A percentile compares a stretch with the other conserved stretches of the same genome.
Evolutionary conservation across 64 coral and sea anemone species (phyloP).

Genomic region (Acropora tenuis): DNA sequence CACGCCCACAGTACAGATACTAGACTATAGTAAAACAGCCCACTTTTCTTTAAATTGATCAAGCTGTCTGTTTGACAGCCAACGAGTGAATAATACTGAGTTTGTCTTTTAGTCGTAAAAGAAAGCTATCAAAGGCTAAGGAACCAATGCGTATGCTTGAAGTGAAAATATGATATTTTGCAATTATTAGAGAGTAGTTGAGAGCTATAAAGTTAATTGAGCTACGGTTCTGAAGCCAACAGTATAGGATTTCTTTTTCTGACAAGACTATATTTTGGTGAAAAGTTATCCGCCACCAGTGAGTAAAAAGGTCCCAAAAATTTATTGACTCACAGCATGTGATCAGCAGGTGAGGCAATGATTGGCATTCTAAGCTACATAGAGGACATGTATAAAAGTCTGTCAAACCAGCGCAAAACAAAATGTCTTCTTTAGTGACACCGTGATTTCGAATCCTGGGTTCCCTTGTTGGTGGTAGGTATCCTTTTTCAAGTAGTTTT

Average conservation of each 20-base stretch:
- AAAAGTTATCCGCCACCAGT: not conserved
- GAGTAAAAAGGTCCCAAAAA: not conserved
- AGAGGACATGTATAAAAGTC: not conserved
- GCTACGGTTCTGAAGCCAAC: too few relatives aligned
- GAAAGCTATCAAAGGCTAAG: too few relatives aligned
- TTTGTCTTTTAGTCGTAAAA: too few relatives aligned
- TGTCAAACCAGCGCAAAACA: not conserved
- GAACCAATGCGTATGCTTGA: too few relatives aligned
- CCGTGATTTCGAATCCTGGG: not conserved
- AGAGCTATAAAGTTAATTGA: not conserved
- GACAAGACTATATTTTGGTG: not conserved
- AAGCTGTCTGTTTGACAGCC: not conserved
- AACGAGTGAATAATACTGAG: too few relatives aligned
- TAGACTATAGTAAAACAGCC: not conserved
- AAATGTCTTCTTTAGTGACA: not conserved
- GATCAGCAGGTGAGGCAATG: not conserved
- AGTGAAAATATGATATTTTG: not conserved
- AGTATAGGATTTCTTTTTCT: too few relatives aligned
- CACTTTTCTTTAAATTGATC: not conserved
- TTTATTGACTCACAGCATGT: not conserved
- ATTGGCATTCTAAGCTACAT: not conserved
- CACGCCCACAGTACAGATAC: too few relatives aligned
- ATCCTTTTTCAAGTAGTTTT: not conserved
- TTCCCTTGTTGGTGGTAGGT: not conserved
- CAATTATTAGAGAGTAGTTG: constrained; percentile 1